Base-by-base conservation (phyloP, 2,888 invertebrate genomes). In the Hedya salicella region DNA sequence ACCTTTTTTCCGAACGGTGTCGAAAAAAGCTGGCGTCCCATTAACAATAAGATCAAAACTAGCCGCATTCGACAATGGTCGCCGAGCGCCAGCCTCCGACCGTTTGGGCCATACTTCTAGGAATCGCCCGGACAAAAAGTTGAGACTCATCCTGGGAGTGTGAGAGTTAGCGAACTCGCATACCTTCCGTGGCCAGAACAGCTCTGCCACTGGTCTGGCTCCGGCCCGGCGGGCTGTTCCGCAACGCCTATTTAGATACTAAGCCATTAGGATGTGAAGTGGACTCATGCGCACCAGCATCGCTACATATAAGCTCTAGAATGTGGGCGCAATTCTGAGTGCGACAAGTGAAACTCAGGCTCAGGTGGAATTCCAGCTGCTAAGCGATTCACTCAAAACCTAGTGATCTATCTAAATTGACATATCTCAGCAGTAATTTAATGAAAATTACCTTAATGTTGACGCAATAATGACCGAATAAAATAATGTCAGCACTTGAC, bases 11-110 rank as follows among this genome's bases (percentile, higher is more conserved):
- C 90, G 82, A 84, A 81, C 81, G 77, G 77, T 72, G 78, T 83
- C 85, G 85, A 92, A 92, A 92, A 92, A 92, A 90, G 88, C 85
- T 90, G 87, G 90, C 90, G 90, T 91, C 91, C 91, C 89, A 91
- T 90, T 91, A 91, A 92, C 87, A 91, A 92, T 91, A 90, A 91
- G 89, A 91, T 91, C 91, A 92, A 92, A 92, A 91, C 89, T 90
- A 89, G 90, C 91, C 91, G 89, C 91, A 85, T 81, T 81, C 82
- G 85, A 90, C 90, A 90, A 90, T 88, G 88, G 85, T 76, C 87
- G 83, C 78, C 81, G 88, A 89, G 90, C 90, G 91, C 91, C 89
- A 88, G 89, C 86, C 89, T 87, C 85, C 87, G 85, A 79, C 84
- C 88, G 86, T 80, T 84, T 80, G 79, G 77, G 82, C 80, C 82